Percentiles rank a stretch among this genome's conserved stretches.
These are phyloP conservation scores for Meriones unguiculatus DNA, from an alignment of 2,113 vertebrate species.

Conservation along the genomic window DNA sequence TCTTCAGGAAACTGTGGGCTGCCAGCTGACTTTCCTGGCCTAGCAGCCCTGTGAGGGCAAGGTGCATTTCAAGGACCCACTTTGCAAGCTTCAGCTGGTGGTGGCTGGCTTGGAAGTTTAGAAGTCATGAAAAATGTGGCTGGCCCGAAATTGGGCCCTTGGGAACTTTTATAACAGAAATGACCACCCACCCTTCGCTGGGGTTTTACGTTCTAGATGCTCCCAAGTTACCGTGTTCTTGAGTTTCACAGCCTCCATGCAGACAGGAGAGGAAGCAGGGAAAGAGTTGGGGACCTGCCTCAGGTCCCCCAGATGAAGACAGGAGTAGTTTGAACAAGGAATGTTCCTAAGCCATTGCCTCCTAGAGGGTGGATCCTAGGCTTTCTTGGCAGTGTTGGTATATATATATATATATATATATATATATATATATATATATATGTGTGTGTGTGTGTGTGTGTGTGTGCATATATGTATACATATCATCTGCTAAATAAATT, in stretches of 20 bases:
- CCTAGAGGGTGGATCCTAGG: neutral
- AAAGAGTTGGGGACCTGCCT: neutral
- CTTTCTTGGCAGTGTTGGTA: neutral
- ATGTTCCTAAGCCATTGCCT: neutral
- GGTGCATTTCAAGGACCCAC: neutral
- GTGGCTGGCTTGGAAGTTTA: neutral
- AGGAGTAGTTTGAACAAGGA: neutral
- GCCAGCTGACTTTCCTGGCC: neutral
- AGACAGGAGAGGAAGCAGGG: neutral
- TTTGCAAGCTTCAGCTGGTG: neutral
- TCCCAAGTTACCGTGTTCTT: neutral
- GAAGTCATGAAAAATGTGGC: neutral
- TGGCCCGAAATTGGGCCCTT: neutral
- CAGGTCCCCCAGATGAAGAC: neutral
- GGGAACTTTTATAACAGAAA: neutral
- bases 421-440: no score
- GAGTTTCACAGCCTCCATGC: neutral
- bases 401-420: no score
- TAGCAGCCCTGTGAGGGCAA: neutral
- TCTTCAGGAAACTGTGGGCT: conserved; percentile 36
- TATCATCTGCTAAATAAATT: neutral
- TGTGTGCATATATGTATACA: no score
- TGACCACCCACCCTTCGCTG: neutral
- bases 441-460: no score
- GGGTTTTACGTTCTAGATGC: neutral